Evolutionary conservation across 64 coral and sea anemone genomes (phyloP).

Genomic region (Montipora foliosa): DNA sequence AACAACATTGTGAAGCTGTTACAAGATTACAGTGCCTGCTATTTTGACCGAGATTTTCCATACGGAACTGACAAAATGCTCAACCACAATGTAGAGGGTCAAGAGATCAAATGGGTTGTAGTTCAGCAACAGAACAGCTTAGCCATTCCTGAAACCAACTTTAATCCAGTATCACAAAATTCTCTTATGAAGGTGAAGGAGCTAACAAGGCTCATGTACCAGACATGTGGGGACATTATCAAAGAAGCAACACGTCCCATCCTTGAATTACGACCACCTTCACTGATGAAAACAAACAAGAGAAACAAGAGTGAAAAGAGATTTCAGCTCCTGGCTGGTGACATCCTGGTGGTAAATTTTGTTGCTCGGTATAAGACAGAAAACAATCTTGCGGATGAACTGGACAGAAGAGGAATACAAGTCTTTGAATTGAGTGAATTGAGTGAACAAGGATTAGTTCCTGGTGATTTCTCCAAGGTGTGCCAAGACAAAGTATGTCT

Average conservation of each 20-base stretch:
- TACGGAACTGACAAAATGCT: slow-evolving; percentile 57
- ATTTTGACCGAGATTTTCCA: slow-evolving; percentile 45
- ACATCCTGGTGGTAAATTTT: slow-evolving; percentile 59
- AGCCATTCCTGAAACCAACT: not conserved
- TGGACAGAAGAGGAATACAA: no score
- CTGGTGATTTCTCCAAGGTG: not conserved
- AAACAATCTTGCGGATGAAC: not conserved
- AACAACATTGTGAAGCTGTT: slow-evolving; percentile 62
- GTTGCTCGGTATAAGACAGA: not conserved
- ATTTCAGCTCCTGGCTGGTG: slow-evolving; percentile 27
- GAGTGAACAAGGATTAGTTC: not conserved
- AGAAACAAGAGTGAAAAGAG: slow-evolving; percentile 30
- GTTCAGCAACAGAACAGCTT: slow-evolving; percentile 19
- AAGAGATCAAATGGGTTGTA: slow-evolving; percentile 52
- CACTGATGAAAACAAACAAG: slow-evolving; percentile 28
- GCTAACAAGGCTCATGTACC: slow-evolving; percentile 35
- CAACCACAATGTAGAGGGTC: slow-evolving; percentile 53
- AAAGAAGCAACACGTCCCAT: not conserved
- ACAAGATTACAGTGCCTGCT: slow-evolving; percentile 44
- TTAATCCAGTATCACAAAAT: not conserved
- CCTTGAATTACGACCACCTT: slow-evolving; percentile 10
- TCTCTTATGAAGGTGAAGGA: not conserved
- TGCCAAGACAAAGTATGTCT: slow-evolving; percentile 1
- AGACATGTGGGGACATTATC: slow-evolving; percentile 27
- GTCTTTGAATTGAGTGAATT: not conserved